These are phyloP conservation scores for Eptesicus fuscus DNA, from an alignment of 2,113 vertebrate species.

Conservation along the genomic window DNA sequence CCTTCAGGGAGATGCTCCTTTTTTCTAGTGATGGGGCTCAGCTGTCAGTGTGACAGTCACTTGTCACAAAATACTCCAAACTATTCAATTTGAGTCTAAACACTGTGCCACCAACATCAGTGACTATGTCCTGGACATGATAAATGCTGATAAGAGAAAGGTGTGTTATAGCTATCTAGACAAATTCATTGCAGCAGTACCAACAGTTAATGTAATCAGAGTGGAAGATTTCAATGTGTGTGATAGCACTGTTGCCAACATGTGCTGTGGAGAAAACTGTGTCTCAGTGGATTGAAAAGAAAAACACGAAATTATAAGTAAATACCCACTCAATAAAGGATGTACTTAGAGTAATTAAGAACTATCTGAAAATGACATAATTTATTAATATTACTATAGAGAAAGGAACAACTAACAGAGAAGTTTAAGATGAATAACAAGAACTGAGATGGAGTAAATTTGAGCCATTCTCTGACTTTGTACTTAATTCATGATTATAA, in stretches of 20 bases:
- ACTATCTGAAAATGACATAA: neutral
- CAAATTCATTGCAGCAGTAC: neutral
- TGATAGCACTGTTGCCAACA: neutral
- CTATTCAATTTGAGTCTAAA: conserved; percentile 1
- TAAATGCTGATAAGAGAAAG: conserved; percentile 27
- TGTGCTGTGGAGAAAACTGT: neutral
- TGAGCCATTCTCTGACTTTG: neutral
- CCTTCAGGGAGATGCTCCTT: neutral
- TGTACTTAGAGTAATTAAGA: neutral
- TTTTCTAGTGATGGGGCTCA: neutral
- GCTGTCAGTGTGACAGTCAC: neutral
- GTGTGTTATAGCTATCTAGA: conserved; percentile 29
- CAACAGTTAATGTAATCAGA: neutral
- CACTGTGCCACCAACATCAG: neutral
- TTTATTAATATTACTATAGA: neutral
- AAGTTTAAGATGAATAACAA: neutral
- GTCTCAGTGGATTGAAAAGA: neutral
- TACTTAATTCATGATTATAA: neutral
- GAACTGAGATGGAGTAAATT: neutral
- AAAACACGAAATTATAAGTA: neutral
- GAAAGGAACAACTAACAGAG: neutral
- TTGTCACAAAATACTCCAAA: neutral
- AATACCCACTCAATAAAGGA: neutral
- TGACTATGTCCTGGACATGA: neutral
- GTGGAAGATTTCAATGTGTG: neutral